phyloP scores from a whole-genome alignment of 1,140 invertebrate genomes.

The Archivesica marissinica region DNA sequence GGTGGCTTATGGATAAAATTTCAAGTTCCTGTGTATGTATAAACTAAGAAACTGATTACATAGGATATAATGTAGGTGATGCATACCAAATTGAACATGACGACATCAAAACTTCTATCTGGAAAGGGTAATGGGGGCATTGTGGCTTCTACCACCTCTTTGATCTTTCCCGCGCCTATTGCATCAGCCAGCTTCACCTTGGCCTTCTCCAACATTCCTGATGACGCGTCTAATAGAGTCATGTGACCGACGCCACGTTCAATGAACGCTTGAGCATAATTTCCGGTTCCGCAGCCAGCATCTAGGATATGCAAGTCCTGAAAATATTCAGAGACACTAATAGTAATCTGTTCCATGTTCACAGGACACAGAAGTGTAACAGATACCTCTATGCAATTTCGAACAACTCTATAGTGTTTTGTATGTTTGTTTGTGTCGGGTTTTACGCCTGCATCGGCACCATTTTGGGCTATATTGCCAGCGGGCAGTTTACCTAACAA shows the following conservation, averaged over 20 bases:
- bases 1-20: too few relatives aligned
- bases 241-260: conserved; percentile 21
- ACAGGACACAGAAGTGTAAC: too few relatives aligned
- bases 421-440: too few relatives aligned
- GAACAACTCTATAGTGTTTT: too few relatives aligned
- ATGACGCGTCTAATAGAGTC: conserved; percentile 32
- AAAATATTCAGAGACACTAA: background rate
- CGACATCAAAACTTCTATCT: conserved; percentile 1
- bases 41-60: too few relatives aligned
- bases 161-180: conserved; percentile 8
- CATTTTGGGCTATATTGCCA: too few relatives aligned
- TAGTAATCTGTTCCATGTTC: too few relatives aligned
- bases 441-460: too few relatives aligned
- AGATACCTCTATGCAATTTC: too few relatives aligned
- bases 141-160: conserved; percentile 1
- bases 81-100: conserved; percentile 44
- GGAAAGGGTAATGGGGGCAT: conserved; percentile 19
- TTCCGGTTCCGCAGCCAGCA: conserved; percentile 34
- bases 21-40: too few relatives aligned
- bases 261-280: conserved; percentile 15
- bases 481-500: too few relatives aligned
- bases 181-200: conserved; percentile 18
- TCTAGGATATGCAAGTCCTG: conserved; percentile 37
- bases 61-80: too few relatives aligned
- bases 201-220: conserved; percentile 32